phyloP scores from a whole-genome alignment of 2,113 vertebrate genomes.

The Coryphaenoides rupestris region DNA sequence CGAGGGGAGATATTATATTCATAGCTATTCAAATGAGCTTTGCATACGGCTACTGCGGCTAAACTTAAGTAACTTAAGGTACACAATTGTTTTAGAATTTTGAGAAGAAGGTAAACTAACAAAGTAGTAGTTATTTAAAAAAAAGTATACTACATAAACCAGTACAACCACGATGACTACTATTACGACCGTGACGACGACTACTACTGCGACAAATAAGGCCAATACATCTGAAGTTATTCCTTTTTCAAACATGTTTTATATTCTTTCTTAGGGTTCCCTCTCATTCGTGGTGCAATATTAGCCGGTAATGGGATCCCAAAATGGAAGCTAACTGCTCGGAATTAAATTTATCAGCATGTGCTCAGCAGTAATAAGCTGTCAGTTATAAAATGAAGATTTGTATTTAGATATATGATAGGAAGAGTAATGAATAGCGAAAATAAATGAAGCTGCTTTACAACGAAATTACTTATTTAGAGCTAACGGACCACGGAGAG shows the following conservation, averaged over 20 bases:
- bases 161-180: constrained; percentile 8
- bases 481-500: constrained; percentile 65
- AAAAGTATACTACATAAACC: constrained; percentile 11
- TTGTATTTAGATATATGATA: constrained; percentile 81
- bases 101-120: neutral
- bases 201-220: constrained; percentile 26
- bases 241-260: constrained; percentile 6
- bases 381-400: constrained; percentile 80
- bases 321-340: constrained; percentile 77
- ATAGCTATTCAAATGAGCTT: too few species aligned
- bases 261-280: constrained; percentile 35
- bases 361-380: constrained; percentile 80
- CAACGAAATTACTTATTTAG: constrained; percentile 77
- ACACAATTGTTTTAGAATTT: too few species aligned
- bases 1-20: neutral
- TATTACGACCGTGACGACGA: constrained; percentile 8
- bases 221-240: constrained; percentile 6
- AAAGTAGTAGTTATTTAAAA: neutral
- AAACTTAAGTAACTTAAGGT: too few species aligned
- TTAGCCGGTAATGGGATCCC: constrained; percentile 74
- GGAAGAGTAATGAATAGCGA: constrained; percentile 73
- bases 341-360: constrained; percentile 81
- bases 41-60: too few species aligned
- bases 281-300: constrained; percentile 57
- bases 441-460: constrained; percentile 76